phyloP scores from a whole-genome alignment of 2,113 vertebrate genomes.

The Anarhynchus alexandrinus region DNA sequence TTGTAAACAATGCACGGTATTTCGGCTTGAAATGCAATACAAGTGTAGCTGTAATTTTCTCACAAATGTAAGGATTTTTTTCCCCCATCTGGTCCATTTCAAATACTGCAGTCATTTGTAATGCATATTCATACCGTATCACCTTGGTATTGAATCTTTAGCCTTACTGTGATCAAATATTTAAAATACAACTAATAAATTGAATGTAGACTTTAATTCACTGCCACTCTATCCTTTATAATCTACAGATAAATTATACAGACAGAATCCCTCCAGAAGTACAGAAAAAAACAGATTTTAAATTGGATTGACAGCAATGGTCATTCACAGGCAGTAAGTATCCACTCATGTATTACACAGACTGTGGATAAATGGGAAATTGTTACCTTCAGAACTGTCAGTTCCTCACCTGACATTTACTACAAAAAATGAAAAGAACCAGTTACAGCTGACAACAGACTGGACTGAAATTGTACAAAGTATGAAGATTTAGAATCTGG shows the following conservation, averaged over 20 bases:
- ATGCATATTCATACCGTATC: background rate
- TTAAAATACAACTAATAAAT: background rate
- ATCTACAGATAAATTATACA: background rate
- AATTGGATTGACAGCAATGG: background rate
- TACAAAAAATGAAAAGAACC: slow-evolving; percentile 8
- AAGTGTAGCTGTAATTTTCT: background rate
- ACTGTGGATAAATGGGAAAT: slow-evolving; percentile 31
- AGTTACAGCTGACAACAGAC: slow-evolving; percentile 13
- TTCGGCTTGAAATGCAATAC: background rate
- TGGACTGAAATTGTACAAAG: background rate
- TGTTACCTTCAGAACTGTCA: slow-evolving; percentile 1
- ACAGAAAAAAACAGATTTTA: background rate
- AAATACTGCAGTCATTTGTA: background rate
- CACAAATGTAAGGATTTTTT: background rate
- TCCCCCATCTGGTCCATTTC: background rate
- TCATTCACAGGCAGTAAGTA: background rate
- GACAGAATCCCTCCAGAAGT: background rate
- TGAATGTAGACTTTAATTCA: background rate
- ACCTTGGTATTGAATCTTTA: background rate
- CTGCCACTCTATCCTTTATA: background rate
- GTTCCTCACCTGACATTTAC: slow-evolving; percentile 23
- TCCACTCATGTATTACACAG: background rate
- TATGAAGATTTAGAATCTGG: background rate
- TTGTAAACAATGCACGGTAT: background rate
- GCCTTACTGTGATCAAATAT: background rate